Conservation (phyloP, 1,140 invertebrate genomes). For the Macrobrachium nipponense region DNA sequence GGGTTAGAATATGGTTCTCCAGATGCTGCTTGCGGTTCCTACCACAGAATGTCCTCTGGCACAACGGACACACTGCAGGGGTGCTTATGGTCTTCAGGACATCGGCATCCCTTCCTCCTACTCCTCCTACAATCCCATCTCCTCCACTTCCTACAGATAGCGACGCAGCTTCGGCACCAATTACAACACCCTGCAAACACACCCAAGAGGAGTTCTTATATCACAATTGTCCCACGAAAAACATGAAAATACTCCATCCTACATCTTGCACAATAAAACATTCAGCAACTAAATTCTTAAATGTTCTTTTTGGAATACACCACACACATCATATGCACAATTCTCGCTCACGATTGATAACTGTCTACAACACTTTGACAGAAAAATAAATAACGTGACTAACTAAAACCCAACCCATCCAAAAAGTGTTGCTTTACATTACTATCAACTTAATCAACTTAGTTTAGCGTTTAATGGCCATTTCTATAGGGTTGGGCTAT, state of each 20-base stretch:
- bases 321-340: too few relatives aligned
- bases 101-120: too few relatives aligned
- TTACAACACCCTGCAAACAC: conserved; percentile 51
- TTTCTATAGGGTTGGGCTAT: conserved; percentile 25
- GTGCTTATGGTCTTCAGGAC: conserved; percentile 10
- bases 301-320: too few relatives aligned
- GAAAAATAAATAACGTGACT: too few relatives aligned
- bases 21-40: conserved; percentile 53
- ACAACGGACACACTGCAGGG: conserved; percentile 48
- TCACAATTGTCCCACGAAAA: conserved; percentile 17
- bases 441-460: too few relatives aligned
- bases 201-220: conserved; percentile 55
- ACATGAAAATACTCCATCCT: conserved; percentile 20
- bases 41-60: conserved; percentile 44
- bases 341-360: too few relatives aligned
- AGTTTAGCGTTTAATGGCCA: background rate
- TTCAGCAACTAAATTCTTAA: too few relatives aligned
- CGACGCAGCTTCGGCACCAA: conserved; percentile 12
- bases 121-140: conserved; percentile 6
- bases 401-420: too few relatives aligned
- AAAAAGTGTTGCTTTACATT: too few relatives aligned
- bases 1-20: conserved; percentile 51
- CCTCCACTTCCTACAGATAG: conserved; percentile 26
- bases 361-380: too few relatives aligned
- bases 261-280: background rate